phyloP scores from a whole-genome alignment of 2,113 vertebrate species.

The Channa argus region DNA sequence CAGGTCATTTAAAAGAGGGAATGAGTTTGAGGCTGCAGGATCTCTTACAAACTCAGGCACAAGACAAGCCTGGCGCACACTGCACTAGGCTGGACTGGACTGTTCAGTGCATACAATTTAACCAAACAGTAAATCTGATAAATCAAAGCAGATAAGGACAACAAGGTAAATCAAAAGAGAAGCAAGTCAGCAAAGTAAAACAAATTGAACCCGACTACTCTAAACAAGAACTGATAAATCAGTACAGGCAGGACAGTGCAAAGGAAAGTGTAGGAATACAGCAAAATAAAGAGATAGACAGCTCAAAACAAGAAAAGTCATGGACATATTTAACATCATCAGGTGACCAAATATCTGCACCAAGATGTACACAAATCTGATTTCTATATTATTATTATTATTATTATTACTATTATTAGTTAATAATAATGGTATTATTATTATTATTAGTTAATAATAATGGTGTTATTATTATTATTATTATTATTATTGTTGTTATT shows the following conservation, averaged over 20 bases:
- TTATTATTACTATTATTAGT: no score
- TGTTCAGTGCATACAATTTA: conserved; percentile 38
- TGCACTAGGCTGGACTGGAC: conserved; percentile 75
- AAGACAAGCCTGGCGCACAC: conserved; percentile 53
- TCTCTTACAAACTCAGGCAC: conserved; percentile 51
- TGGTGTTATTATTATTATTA: no score
- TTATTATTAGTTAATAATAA: no score
- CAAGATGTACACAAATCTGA: not conserved
- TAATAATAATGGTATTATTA: no score
- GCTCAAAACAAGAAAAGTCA: conserved; percentile 33
- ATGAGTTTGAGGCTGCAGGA: conserved; percentile 53
- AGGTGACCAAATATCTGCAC: conserved; percentile 14
- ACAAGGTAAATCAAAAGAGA: conserved; percentile 55
- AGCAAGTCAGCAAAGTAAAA: conserved; percentile 43
- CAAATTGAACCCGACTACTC: conserved; percentile 54
- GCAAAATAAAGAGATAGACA: conserved; percentile 37
- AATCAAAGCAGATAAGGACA: conserved; percentile 57
- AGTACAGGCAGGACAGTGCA: conserved; percentile 42
- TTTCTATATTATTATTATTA: no score
- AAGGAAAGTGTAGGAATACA: conserved; percentile 28
- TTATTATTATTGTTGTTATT: no score
- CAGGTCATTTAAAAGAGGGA: conserved; percentile 34
- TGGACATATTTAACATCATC: conserved; percentile 23
- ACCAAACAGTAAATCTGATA: conserved; percentile 53
- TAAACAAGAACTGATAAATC: conserved; percentile 45